These are phyloP conservation scores for Petrophora chlorosata DNA, from an alignment of 2,888 invertebrate genomes.

Conservation along the genomic window DNA sequence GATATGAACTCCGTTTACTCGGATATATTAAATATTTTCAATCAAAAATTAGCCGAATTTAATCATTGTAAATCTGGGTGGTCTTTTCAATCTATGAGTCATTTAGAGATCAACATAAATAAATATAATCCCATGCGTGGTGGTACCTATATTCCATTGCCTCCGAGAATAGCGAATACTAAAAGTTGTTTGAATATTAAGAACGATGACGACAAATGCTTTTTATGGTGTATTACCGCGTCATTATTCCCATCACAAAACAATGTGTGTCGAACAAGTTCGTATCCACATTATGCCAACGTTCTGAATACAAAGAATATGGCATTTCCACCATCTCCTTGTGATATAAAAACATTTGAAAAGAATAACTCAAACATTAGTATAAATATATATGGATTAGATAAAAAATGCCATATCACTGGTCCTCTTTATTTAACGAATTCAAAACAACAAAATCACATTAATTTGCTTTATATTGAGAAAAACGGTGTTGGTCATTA, in stretches of 20 bases:
- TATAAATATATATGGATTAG: conserved; percentile 17
- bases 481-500: conserved; percentile 22
- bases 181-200: background rate
- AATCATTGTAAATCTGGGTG: background rate
- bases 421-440: conserved; percentile 28
- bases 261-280: conserved; percentile 18
- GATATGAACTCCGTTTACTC: too few relatives aligned
- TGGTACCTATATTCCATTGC: background rate
- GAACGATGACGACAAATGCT: background rate
- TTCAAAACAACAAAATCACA: conserved; percentile 19
- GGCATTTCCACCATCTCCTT: conserved; percentile 22
- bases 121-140: background rate
- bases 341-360: conserved; percentile 30
- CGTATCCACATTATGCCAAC: conserved; percentile 23
- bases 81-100: background rate
- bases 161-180: background rate
- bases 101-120: background rate
- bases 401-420: conserved; percentile 18
- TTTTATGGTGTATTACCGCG: conserved; percentile 22
- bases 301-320: conserved; percentile 22
- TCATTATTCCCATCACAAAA: background rate
- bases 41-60: background rate
- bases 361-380: conserved; percentile 22
- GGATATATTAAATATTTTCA: too few relatives aligned
- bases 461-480: conserved; percentile 32